A percentile compares a stretch with the other conserved stretches of the same genome.
Evolutionary conservation across 2,888 invertebrate species (phyloP).

Genomic region (Anoplius nigerrimus): DNA sequence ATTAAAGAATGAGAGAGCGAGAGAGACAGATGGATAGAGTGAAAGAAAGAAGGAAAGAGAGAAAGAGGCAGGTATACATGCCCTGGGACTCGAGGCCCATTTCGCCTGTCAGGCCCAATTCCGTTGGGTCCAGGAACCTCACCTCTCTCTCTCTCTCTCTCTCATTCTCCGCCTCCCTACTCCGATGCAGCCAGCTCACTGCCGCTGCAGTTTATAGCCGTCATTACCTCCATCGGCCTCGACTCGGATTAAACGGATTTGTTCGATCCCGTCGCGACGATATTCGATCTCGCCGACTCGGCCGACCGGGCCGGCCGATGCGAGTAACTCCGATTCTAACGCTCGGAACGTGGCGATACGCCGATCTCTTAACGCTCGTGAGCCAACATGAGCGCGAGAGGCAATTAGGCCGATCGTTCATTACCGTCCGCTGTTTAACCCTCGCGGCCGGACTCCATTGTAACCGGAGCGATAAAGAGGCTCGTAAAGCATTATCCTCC

Average conservation of each 20-base stretch:
- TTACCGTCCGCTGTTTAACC: too few species aligned
- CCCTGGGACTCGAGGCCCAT: slow-evolving; percentile 63
- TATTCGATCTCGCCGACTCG: slow-evolving; percentile 8
- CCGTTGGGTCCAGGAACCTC: slow-evolving; percentile 62
- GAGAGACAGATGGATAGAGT: slow-evolving; percentile 34
- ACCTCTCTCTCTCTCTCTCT: slow-evolving; percentile 8
- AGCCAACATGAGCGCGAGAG: too few species aligned
- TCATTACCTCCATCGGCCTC: slow-evolving; percentile 72
- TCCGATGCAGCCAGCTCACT: slow-evolving; percentile 18
- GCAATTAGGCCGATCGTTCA: too few species aligned
- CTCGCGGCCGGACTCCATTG: too few species aligned
- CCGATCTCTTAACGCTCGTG: too few species aligned
- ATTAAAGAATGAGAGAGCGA: background rate
- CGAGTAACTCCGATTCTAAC: too few species aligned
- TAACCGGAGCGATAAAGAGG: too few species aligned
- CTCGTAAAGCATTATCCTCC: too few species aligned
- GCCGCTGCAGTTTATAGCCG: slow-evolving; percentile 69
- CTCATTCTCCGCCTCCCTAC: slow-evolving; percentile 12
- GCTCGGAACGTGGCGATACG: too few species aligned
- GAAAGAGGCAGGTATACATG: slow-evolving; percentile 58
- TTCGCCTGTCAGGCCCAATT: slow-evolving; percentile 73
- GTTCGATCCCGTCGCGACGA: slow-evolving; percentile 44
- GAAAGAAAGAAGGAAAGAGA: slow-evolving; percentile 14
- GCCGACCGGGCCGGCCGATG: too few species aligned
- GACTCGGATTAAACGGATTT: slow-evolving; percentile 72